Base-by-base conservation (phyloP, 2,888 invertebrate genomes). In the Rambutsinella grinnellia region DNA sequence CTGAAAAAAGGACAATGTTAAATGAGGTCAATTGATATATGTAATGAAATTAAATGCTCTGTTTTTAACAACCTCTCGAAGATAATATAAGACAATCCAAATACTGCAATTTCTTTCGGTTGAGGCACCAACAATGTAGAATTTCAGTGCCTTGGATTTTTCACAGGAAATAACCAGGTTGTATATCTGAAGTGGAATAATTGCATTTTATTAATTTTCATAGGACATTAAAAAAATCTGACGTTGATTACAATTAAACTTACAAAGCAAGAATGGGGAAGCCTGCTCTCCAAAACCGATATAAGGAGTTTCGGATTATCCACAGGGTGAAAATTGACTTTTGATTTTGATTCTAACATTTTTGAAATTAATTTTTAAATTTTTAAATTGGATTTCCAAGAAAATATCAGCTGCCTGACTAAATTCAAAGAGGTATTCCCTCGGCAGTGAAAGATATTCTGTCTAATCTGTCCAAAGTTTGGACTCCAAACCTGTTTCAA, bases 41-140 rank as follows among this genome's bases (percentile, higher is more conserved):
- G n/a, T n/a, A n/a, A n/a, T n/a, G n/a, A n/a, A n/a, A n/a, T n/a
- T n/a, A n/a, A n/a, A n/a, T n/a, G n/a, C n/a, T n/a, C n/a, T n/a
- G n/a, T n/a, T n/a, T n/a, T n/a, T n/a, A n/a, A n/a, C n/a, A n/a
- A 78, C 78, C 24, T 67, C 68, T 23, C 71, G 51, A 24, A 6
- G 19, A 17, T 47, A 60, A 2, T 23, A 24, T 6, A 58, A 27
- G n/a, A 72, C 46, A 27, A 78, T 78, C 78, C 78, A 78, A 5
- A 68, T 61, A 26, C 27, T 53, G 19, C 46, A 56, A 47, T 67
- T 57, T 28, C 56, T 17, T 21, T 47, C 26, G 3, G 15, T 2
- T 36, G 36, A n/a, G n/a, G n/a, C n/a, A n/a, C 66, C 67, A 1
- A 67, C 2, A 44, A 28, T 57, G 27, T 67, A 57, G 19, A 67